Base-by-base conservation (phyloP, 2,797 vertebrate genomes). In the Peromyscus attwateri region DNA sequence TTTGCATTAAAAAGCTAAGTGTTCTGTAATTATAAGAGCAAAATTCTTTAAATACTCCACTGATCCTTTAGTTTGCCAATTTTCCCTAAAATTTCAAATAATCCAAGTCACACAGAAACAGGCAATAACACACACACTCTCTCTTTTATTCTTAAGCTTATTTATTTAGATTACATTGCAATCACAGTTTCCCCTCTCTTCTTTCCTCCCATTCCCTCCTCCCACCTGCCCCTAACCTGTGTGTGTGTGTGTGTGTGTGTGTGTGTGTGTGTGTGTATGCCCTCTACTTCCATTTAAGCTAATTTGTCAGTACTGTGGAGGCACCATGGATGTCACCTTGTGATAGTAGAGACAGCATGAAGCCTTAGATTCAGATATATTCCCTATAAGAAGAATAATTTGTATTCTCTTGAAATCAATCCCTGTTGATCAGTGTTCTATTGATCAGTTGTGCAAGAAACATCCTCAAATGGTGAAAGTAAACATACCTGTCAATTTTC, bases 1-100 rank as follows among this genome's bases (percentile, higher is more conserved):
- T 95, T 97, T 98, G 96, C 98, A 98, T 96, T 98, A 97, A 98
- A 98, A 98, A 96, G 96, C 96, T 98, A 97, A 97, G 97, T 98
- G 97, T 97, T 98, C 60, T 17, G 94, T 92, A 92, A 89, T 87
- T 92, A 83, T 52, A 96, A 94, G 95, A 97, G 92, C 71, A 97
- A 96, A 93, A 91, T 91, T 97, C 93, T 91, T 98, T 98, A 98
- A 97, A 97, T 96, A 98, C 95, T 49, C 98, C 98, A 98, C 89
- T 97, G 97, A 93, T 68, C 97, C 97, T 98, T 97, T 97, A 97
- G 97, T 94, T 97, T 97, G 98, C 97, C 97, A 97, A 87, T 91
- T 93, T 87, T 98, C 97, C 97, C 97, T 98, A 96, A 97, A 98
- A 97, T 95, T 96, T 97, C 96, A 92, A 94, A 96, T 98, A 97